Evolutionary conservation across 2,113 vertebrate genomes (phyloP).

Genomic region (Anser cygnoides): DNA sequence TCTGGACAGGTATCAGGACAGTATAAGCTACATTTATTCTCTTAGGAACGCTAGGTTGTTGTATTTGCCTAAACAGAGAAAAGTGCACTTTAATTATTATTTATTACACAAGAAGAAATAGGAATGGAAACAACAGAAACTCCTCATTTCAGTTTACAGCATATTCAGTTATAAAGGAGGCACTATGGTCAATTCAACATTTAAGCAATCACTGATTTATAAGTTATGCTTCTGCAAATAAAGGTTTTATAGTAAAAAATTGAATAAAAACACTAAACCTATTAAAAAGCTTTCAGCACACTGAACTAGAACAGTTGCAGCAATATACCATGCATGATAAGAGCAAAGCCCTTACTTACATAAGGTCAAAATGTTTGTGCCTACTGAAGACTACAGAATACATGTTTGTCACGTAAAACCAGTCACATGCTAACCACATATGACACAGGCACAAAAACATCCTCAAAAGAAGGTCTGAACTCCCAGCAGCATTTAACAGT

Average conservation of each 20-base stretch:
- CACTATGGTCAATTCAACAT: not conserved
- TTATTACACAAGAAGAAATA: not conserved
- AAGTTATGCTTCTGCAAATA: constrained; percentile 25
- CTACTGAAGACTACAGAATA: not conserved
- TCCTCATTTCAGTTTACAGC: not conserved
- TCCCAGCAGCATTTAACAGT: not conserved
- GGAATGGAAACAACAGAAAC: constrained; percentile 3
- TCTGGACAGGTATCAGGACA: not conserved
- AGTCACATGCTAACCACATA: not conserved
- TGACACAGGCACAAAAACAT: not conserved
- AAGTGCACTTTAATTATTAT: not conserved
- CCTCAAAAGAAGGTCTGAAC: not conserved
- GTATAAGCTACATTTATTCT: not conserved
- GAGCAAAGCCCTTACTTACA: not conserved
- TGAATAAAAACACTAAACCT: not conserved
- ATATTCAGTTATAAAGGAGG: not conserved
- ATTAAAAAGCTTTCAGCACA: constrained; percentile 38
- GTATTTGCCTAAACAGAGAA: not conserved
- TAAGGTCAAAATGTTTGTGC: not conserved
- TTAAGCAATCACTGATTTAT: not conserved
- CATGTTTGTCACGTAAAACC: not conserved
- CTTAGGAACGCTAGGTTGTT: not conserved
- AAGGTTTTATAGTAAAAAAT: constrained; percentile 9
- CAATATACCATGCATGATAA: not conserved
- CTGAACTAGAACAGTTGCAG: not conserved